phyloP scores from a whole-genome alignment of 2,113 vertebrate species.

The Trematocara macrostoma region DNA sequence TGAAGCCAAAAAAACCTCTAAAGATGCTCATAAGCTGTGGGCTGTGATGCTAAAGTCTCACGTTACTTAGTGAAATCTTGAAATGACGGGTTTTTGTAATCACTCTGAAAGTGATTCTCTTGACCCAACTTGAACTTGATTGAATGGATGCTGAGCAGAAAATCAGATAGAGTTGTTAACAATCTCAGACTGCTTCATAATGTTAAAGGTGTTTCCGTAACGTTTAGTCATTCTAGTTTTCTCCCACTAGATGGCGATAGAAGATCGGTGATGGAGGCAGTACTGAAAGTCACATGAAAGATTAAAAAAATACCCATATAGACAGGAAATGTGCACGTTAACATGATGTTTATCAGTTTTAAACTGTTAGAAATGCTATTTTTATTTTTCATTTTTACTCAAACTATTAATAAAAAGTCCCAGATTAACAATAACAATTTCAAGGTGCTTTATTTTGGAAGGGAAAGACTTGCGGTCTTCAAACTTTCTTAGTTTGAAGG shows the following conservation, averaged over 20 bases:
- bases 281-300: background rate
- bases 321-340: background rate
- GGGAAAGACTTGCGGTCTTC: accelerated
- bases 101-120: background rate
- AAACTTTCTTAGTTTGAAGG: accelerated
- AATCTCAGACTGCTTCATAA: background rate
- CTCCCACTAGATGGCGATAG: background rate
- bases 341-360: background rate
- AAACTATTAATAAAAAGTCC: background rate
- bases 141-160: background rate
- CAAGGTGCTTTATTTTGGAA: background rate
- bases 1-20: background rate
- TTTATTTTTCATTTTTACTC: background rate
- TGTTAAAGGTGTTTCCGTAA: background rate
- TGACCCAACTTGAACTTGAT: background rate
- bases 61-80: background rate
- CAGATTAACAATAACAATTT: background rate
- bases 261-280: background rate
- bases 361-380: background rate
- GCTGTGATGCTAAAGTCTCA: background rate
- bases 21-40: background rate
- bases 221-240: background rate
- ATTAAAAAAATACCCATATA: background rate
- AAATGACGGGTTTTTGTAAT: background rate
- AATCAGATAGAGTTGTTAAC: background rate